phyloP scores from a whole-genome alignment of 2,797 vertebrate genomes.

The Cebuella pygmaea region DNA sequence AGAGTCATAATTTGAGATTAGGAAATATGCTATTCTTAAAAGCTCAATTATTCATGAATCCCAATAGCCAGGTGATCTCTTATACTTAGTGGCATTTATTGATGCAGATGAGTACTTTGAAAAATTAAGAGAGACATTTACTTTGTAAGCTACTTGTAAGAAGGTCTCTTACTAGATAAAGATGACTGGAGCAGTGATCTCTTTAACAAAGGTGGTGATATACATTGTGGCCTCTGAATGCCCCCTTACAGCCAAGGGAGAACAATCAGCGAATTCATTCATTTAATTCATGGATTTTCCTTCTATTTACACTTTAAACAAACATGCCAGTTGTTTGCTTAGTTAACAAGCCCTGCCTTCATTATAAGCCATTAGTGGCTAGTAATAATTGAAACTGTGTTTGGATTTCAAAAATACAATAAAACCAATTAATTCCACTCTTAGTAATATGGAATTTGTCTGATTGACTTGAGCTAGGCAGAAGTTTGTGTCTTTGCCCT shows the following conservation, averaged over 20 bases:
- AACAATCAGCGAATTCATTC: slow-evolving; percentile 69
- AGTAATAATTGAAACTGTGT: slow-evolving; percentile 70
- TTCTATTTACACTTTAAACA: slow-evolving; percentile 78
- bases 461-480: not conserved
- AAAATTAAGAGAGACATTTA: slow-evolving; percentile 42
- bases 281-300: slow-evolving; percentile 70
- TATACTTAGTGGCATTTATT: not conserved
- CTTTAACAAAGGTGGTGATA: slow-evolving; percentile 65
- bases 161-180: slow-evolving; percentile 48
- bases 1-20: not conserved
- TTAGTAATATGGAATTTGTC: slow-evolving; percentile 34
- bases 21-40: slow-evolving; percentile 35
- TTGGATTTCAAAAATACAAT: slow-evolving; percentile 75
- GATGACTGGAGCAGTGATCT: slow-evolving; percentile 15
- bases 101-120: slow-evolving; percentile 14
- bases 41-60: not conserved
- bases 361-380: slow-evolving; percentile 73
- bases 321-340: slow-evolving; percentile 74
- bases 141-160: not conserved
- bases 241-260: slow-evolving; percentile 47
- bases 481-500: not conserved
- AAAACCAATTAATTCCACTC: slow-evolving; percentile 62
- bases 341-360: slow-evolving; percentile 71
- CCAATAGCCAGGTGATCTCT: not conserved
- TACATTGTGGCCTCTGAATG: slow-evolving; percentile 56